A percentile compares a stretch with the other conserved stretches of the same genome.
phyloP scores from a whole-genome alignment of 2,797 vertebrate genomes.

The Halcyon leucocephala region DNA sequence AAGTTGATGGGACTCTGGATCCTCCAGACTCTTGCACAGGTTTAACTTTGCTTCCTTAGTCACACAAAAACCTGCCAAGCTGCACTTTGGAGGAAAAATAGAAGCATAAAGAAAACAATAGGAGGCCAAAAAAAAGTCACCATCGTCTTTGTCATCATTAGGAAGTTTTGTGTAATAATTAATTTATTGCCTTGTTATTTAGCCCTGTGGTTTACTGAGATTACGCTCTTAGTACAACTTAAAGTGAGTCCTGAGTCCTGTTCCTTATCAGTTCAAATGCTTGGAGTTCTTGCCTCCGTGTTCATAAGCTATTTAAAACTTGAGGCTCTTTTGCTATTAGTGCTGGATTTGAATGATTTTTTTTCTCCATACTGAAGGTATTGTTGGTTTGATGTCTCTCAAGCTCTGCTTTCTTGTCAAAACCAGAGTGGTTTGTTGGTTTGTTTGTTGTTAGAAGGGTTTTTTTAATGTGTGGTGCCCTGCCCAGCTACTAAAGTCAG shows the following conservation, averaged over 20 bases:
- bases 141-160: not conserved
- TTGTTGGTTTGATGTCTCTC: not conserved
- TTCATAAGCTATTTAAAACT: not conserved
- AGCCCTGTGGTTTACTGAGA: not conserved
- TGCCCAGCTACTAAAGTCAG: not conserved
- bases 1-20: not conserved
- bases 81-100: not conserved
- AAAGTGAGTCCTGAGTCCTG: not conserved
- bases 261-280: not conserved
- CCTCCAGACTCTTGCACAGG: not conserved
- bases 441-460: not conserved
- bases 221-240: fast-evolving
- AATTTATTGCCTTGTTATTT: not conserved
- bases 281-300: not conserved
- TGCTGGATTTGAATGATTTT: not conserved
- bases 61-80: not conserved
- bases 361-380: not conserved
- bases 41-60: not conserved
- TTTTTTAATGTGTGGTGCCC: not conserved
- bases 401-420: not conserved
- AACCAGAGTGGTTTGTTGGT: not conserved
- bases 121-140: not conserved
- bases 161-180: not conserved
- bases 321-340: not conserved
- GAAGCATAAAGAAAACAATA: not conserved